Base-by-base conservation (phyloP, 2,797 vertebrate genomes). In the Phoebastria nigripes region DNA sequence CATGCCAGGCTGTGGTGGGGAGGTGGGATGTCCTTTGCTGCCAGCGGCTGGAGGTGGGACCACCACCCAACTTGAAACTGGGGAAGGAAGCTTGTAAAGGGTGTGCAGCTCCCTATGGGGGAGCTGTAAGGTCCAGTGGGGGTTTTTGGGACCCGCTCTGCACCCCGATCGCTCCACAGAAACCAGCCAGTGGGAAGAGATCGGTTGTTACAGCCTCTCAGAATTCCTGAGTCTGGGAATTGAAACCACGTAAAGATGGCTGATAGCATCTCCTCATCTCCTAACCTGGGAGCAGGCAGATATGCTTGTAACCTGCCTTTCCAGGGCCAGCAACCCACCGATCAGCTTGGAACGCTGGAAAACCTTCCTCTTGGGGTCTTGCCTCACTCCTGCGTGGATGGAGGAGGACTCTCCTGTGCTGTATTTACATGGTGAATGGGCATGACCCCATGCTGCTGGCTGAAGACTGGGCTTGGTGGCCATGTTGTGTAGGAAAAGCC, bases 401-500 rank as follows among this genome's bases (percentile, higher is more conserved):
- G 37, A 87, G 56, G 10, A 59, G 35, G 39, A 25, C 35, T 83
- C 26, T 46, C 16, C 29, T 51, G 3, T 21, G 31, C 33, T 20
- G 11, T 15, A 22, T 49, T 71, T 58, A 55, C 54, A 6, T 1
- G 2, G 14, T n/a, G 67, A 89, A 35, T 26, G 59, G 19, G 15
- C 35, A 16, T 29, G 41, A 69, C 41, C 35, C 44, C 31, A 18
- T 1, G 5, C 35, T 12, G 2, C 29, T 8, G 5, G 15, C 79
- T 72, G 69, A 46, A 81, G 28, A 20, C 7, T 21, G 16, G 33
- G 19, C 29, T 83, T 5, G 5, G 63, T 4, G 26, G 8, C 42
- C 26, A 0, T 2, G 3, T 20, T 55, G 24, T 0, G 1, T 18
- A 58, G 54, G 28, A 78, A 62, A 42, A 62, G 4, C 15, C 13